Evolutionary conservation across 2,888 invertebrate genomes (phyloP), one percentile per base, ranked within the genome.

Genomic region (Phaonia tiefii): DNA sequence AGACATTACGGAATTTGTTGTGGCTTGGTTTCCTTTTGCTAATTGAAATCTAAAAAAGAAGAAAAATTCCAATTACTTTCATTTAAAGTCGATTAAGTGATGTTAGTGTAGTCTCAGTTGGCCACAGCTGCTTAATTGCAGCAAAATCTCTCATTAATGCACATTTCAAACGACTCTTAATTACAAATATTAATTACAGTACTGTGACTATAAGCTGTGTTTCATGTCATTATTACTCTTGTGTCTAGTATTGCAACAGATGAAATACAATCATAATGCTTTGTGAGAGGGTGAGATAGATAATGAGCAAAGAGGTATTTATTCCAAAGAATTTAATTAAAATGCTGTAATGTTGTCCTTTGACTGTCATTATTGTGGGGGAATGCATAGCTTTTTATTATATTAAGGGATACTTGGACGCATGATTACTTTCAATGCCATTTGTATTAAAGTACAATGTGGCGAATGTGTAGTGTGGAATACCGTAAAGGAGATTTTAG

Each of bases 251-350:
- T 51, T 22, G 51, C 51, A 51, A 51, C 10, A 51, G 20, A 51
- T 51, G 20, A 2, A 51, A 51, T 20, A 22, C 15, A 51, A 22
- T 51, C 20, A 8, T 31, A 31, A 3, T 5, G 51, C 20, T 22
- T n/a, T 22, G 51, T 22, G 4, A 10, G 4, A 10, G 20, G 20
- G 51, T 51, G n/a, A n/a, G n/a, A n/a, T n/a, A n/a, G n/a, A n/a
- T n/a, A n/a, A 11, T 22, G 8, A 10, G 11, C 13, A 44, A 44
- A 13, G 44, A n/a, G n/a, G 10, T 44, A 13, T n/a, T 44, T 11
- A 44, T 44, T 44, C 11, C 7, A 44, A 8, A 20, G 51, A 51
- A 51, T 51, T 51, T 51, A 51, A 51, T 51, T 51, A 51, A 51
- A 51, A 51, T 46, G 46, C 17, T n/a, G 17, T 3, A n/a, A 46